Base-by-base conservation (phyloP, 2,888 invertebrate genomes). In the Hetaerina titia region DNA sequence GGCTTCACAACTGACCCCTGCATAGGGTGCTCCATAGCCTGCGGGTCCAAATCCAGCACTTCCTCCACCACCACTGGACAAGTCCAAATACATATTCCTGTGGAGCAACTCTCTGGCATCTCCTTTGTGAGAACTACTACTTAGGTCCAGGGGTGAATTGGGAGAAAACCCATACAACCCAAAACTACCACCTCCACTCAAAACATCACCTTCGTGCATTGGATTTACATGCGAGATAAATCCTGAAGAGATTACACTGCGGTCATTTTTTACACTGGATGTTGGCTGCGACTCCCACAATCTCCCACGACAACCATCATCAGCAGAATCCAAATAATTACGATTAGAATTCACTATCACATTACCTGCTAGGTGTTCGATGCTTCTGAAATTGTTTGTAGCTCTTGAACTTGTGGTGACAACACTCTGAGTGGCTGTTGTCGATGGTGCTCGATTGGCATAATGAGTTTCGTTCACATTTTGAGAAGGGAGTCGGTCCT, bases 281-380 rank as follows among this genome's bases (percentile, higher is more conserved):
- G 69, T n/a, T 22, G 74, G 22, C 69, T 19, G 74, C 13, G 92
- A 56, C 9, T 92, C 92, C 92, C 92, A 92, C 22, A 74, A n/a
- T 22, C 81, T 81, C 25, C 22, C 92, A 69, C 11, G 69, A 56
- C 56, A 22, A 31, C 45, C 56, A 74, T 92, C 69, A 45, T 92
- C 69, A 13, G 25, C 11, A 81, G 81, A 15, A 92, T 92, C 69
- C 69, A 69, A 17, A 22, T 69, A 92, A 92, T 63, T 90, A 63
- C 56, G 69, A 92, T 69, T 92, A 92, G 92, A 69, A 92, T 69
- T 69, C 64, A 92, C 69, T 69, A 56, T 92, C 69, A 92, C 92
- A 92, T 92, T 92, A 17, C 92, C 92, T 19, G 69, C 92, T n/a
- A 92, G 92, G 56, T 92, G 92, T 92, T 92, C 92, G 57, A 92